phyloP scores from a whole-genome alignment of 2,797 vertebrate genomes.

The Menidia menidia region DNA sequence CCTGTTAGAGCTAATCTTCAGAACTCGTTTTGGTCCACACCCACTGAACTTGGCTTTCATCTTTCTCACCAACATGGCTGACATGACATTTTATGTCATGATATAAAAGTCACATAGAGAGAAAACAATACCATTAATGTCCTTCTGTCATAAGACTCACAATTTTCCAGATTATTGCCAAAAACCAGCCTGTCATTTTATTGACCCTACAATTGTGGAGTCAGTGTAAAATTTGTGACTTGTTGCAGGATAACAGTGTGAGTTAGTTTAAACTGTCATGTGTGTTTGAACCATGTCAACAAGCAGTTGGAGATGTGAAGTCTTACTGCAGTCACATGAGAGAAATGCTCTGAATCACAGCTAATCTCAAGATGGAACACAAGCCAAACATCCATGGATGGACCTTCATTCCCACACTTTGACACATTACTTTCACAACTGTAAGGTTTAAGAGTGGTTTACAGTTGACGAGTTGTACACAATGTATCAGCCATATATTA shows the following conservation, averaged over 20 bases:
- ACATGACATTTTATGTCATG: too few relatives aligned
- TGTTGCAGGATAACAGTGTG: neutral
- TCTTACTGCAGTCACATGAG: slow-evolving; percentile 27
- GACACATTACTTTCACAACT: slow-evolving; percentile 1
- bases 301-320: slow-evolving; percentile 21
- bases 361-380: slow-evolving; percentile 27
- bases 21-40: too few relatives aligned
- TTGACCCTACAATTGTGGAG: too few relatives aligned
- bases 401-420: slow-evolving; percentile 7
- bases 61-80: too few relatives aligned
- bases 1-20: too few relatives aligned
- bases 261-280: neutral
- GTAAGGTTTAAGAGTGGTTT: neutral
- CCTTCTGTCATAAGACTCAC: neutral
- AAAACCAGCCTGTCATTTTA: too few relatives aligned
- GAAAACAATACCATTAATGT: neutral
- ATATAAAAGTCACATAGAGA: neutral
- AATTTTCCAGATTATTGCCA: too few relatives aligned
- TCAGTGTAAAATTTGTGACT: neutral
- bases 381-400: slow-evolving; percentile 25
- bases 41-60: too few relatives aligned
- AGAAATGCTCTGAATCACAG: slow-evolving; percentile 16
- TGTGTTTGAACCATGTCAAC: slow-evolving; percentile 28
- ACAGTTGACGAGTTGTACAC: neutral
- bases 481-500: neutral